Base-by-base conservation (phyloP, 1,140 invertebrate genomes). In the Magallana angulata region DNA sequence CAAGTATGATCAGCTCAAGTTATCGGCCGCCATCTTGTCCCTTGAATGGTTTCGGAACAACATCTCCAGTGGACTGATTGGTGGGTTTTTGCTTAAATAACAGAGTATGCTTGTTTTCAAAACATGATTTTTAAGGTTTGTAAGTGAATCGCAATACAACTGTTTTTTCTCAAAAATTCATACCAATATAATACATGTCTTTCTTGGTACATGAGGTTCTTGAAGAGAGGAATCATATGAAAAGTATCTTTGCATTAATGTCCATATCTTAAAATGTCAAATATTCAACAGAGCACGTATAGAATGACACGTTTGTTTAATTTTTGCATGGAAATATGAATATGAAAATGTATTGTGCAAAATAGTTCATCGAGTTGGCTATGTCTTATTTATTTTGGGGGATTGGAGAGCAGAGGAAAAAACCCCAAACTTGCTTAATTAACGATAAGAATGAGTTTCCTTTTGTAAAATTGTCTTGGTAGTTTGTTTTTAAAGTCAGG, bases 31-130 rank as follows among this genome's bases (percentile, higher is more conserved):
- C 9, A 48, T 82, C 18, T 24, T 82, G 7, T 82, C 80, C 8
- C 80, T 82, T 14, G 80, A 82, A 57, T 82, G 80, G 80, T 82
- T 82, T n/a, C 48, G 57, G 18, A 82, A 82, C 57, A 82, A 82
- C 12, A 82, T 82, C 12, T 82, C 80, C 8, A 58, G 80, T 71
- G 64, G 64, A 71, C 18, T 18, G 7, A 18, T 18, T 71, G 64
- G 64, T 71, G 18, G 24, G 24, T 36, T 24, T 24, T 8, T 24
- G 0, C 4, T 9, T 18, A 24, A 24, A 48, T 48, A 48, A 48
- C 36, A 48, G 1, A 48, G 36, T n/a, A n/a, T n/a, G 16, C 18
- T 5, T n/a, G 6, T 64, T n/a, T 14, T n/a, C 7, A 64, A 64
- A n/a, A 64, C 16, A n/a, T 24, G 24, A 24, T 24, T n/a, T 7